phyloP scores from a whole-genome alignment of 2,888 invertebrate species.

The Pinctada fucata region DNA sequence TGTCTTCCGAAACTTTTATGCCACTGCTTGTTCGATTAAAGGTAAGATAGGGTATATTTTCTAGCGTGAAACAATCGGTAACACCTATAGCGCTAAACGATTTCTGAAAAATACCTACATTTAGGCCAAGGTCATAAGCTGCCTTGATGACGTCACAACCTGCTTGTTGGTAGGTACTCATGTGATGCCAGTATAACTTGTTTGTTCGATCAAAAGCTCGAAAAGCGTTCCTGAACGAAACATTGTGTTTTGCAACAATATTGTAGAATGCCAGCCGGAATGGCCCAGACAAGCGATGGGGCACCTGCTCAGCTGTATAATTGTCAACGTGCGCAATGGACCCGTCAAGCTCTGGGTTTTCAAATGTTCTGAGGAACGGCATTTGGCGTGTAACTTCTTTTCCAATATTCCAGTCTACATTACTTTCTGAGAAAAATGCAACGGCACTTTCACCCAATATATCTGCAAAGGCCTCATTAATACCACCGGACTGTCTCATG shows the following conservation, averaged over 20 bases:
- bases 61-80: background rate
- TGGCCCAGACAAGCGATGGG: constrained; percentile 59
- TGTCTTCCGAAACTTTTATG: background rate
- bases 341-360: constrained; percentile 53
- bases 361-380: constrained; percentile 54
- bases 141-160: background rate
- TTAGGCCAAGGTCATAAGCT: background rate
- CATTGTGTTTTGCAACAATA: constrained; percentile 43
- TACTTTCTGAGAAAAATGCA: constrained; percentile 38
- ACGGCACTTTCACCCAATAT: constrained; percentile 58
- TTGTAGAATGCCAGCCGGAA: constrained; percentile 56
- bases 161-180: background rate
- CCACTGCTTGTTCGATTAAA: background rate
- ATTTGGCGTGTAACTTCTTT: constrained; percentile 36
- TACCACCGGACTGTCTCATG: constrained; percentile 54
- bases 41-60: background rate
- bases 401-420: constrained; percentile 46
- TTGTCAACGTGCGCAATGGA: constrained; percentile 52
- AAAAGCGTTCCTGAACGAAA: constrained; percentile 48
- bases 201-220: constrained; percentile 19
- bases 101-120: background rate
- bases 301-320: constrained; percentile 46
- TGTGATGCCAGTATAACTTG: background rate
- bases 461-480: constrained; percentile 64
- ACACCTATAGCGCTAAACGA: background rate